Evolutionary conservation across 2,888 invertebrate genomes (phyloP), one percentile per base, ranked within the genome.

Genomic region (Bruchidius siliquastri): DNA sequence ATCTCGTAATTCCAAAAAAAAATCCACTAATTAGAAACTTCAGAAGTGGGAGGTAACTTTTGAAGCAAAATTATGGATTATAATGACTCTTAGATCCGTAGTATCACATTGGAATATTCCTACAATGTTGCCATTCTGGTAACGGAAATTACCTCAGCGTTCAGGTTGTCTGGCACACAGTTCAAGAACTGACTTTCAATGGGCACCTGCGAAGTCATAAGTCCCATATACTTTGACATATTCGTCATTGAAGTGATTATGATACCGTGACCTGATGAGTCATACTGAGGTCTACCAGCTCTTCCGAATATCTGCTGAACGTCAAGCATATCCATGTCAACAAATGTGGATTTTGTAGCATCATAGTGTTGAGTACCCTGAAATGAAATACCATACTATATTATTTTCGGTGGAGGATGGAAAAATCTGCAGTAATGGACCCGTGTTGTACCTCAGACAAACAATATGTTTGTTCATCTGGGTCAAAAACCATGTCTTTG

Each of bases 261-360:
- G 67, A 96, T 94, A 67, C 98, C 99, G 67, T 96, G 94, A 4
- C 99, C 98, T 20, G 94, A 94, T 0, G 91, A 94, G 85, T 99
- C 99, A 86, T 94, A 99, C 87, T 99, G 99, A 0, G 99, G 99
- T 0, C 99, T 91, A 3, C 99, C 99, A 3, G 99, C 99, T 74
- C 99, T 92, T 67, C 99, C 99, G 87, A 99, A 99, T 82, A 99
- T 99, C 89, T 98, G 98, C 71, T 98, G 89, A 68, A 99, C 99
- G 86, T 99, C 99, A 76, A 99, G 88, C 81, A 99, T 98, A 74
- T 97, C 97, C 69, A 99, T 89, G 85, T 99, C 98, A 0, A 98
- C 93, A 87, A 97, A 98, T 0, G 94, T 90, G 2, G 99, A 98
- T 83, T 94, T 95, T 79, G 96, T 96, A 22, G 98, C 94, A 87